Base-by-base conservation (phyloP, 1,140 invertebrate genomes). In the Ceratina calcarata region DNA sequence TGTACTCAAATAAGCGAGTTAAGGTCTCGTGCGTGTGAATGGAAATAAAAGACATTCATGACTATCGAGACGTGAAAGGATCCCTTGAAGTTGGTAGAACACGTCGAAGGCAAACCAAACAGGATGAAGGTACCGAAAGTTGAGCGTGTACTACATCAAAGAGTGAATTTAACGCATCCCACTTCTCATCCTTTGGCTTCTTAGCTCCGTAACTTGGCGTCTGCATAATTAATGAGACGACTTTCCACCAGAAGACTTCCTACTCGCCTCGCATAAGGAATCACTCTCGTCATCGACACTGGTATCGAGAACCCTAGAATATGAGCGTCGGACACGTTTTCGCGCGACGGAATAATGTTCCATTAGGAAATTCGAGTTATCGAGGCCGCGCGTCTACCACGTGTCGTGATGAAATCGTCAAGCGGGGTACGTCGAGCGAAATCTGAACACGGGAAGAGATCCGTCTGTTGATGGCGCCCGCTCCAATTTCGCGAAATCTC, bases 391-490 rank as follows among this genome's bases (percentile, higher is more conserved):
- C 53, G 53, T 55, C 53, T 18, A 55, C 13, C 55, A 6, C 15
- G 55, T 4, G 15, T 57, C 3, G 13, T 18, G 3, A 13, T n/a
- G 3, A 15, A 66, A 66, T 22, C 24, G 60, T 12, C 6, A 3
- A 62, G 53, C 53, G 53, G 12, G 60, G 0, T 8, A 32, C 24
- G 24, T 15, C 24, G 18, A 8, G 24, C 13, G 27, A 8, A 53
- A 68, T 53, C 45, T 8, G 16, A n/a, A 71, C 20, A 4, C 57
- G 37, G 0, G 65, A 45, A 45, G 27, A 61, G 37, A 61, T 49
- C n/a, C 22, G 45, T 61, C 37, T 61, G 58, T 18, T 27, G 70
- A 72, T 51, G 58, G 70, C 58, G 37, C 37, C 70, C 37, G 70
- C 37, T 51, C 58, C 57, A 61, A 51, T 72, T 61, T 45, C 16